A percentile compares a stretch with the other conserved stretches of the same genome.
These are phyloP conservation scores for Oreortyx pictus DNA, from an alignment of 2,797 vertebrate species.

Conservation along the genomic window DNA sequence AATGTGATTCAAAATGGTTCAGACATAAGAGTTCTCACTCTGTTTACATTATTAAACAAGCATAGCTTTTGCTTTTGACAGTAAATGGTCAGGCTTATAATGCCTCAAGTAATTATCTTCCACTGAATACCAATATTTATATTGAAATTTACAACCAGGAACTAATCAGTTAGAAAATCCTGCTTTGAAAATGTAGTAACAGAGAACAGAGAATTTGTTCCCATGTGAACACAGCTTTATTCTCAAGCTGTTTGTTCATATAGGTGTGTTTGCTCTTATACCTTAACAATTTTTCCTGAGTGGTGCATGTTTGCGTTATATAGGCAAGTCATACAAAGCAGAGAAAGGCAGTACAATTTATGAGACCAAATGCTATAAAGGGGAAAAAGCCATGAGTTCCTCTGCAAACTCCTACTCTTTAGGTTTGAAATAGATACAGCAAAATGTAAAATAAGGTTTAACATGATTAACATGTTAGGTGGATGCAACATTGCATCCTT, in stretches of 20 bases:
- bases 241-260: not conserved
- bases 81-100: slow-evolving; percentile 20
- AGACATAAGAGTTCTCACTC: not conserved
- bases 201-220: not conserved
- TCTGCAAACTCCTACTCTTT: not conserved
- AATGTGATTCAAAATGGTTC: slow-evolving; percentile 14
- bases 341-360: not conserved
- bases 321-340: not conserved
- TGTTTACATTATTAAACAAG: slow-evolving; percentile 13
- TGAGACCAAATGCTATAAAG: not conserved
- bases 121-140: slow-evolving; percentile 35
- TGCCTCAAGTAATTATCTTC: slow-evolving; percentile 18
- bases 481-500: not conserved
- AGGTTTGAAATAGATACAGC: not conserved
- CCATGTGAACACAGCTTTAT: not conserved
- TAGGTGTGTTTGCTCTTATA: not conserved
- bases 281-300: not conserved
- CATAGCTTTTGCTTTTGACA: slow-evolving; percentile 27
- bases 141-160: slow-evolving; percentile 36
- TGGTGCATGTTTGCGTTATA: not conserved
- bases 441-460: not conserved
- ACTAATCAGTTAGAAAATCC: slow-evolving; percentile 15
- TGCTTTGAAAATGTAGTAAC: slow-evolving; percentile 19
- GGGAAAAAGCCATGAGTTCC: not conserved
- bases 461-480: not conserved